A percentile compares a stretch with the other conserved stretches of the same genome.
Evolutionary conservation across 2,888 invertebrate species (phyloP).

Genomic region (Notodonta dromedarius): DNA sequence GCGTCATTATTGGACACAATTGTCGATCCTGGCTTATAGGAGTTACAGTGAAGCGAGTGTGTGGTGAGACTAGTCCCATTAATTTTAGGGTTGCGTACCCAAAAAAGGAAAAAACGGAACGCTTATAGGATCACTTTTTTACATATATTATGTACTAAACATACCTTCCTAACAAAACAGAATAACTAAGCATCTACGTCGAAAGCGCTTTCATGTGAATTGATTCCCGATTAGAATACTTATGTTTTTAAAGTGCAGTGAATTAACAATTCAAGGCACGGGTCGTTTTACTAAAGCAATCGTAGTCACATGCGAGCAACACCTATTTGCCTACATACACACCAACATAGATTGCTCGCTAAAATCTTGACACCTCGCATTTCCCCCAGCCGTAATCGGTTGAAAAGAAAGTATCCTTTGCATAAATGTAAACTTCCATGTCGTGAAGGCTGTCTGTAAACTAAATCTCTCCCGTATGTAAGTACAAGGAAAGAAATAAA

Average conservation of each 20-base stretch:
- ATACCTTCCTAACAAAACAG: too few species aligned
- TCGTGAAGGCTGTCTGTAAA: too few species aligned
- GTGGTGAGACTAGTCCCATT: too few species aligned
- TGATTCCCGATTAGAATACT: neutral
- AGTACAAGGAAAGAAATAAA: too few species aligned
- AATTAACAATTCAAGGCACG: slow-evolving; percentile 1
- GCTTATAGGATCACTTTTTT: too few species aligned
- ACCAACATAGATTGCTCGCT: neutral
- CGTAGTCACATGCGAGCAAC: neutral
- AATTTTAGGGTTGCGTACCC: too few species aligned
- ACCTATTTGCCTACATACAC: neutral
- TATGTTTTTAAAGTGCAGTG: neutral
- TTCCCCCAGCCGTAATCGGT: neutral
- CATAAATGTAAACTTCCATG: neutral
- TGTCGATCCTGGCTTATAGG: too few species aligned
- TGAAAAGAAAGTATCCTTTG: neutral
- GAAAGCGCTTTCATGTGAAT: neutral
- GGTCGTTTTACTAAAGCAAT: neutral
- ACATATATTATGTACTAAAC: too few species aligned
- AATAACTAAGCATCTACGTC: neutral
- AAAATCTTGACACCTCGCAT: neutral
- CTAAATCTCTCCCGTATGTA: too few species aligned
- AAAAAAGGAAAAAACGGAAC: too few species aligned
- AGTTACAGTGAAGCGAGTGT: too few species aligned
- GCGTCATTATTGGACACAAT: too few species aligned